These are phyloP conservation scores for Chelonia mydas DNA, from an alignment of 2,797 vertebrate genomes.

Conservation along the genomic window DNA sequence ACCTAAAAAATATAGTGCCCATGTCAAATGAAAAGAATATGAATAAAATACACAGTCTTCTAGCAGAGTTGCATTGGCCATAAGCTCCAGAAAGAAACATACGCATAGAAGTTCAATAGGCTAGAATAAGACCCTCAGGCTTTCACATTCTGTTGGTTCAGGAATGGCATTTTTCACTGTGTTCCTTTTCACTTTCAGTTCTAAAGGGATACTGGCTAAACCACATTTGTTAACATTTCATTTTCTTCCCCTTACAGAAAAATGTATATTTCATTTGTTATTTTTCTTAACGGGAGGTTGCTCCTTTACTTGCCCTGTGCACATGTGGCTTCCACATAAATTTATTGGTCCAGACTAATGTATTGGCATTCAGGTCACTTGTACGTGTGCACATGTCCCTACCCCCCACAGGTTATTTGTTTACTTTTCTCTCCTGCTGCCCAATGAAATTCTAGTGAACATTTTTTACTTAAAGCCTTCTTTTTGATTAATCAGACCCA, in stretches of 20 bases:
- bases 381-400: background rate
- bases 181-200: background rate
- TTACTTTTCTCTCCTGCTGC: background rate
- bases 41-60: conserved; percentile 10
- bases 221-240: background rate
- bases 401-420: background rate
- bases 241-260: background rate
- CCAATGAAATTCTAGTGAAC: background rate
- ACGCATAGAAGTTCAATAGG: background rate
- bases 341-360: background rate
- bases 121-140: background rate
- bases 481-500: background rate
- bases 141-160: background rate
- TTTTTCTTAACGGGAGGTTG: background rate
- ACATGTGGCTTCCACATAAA: background rate
- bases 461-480: conserved; percentile 1
- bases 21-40: background rate
- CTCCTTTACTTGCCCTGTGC: background rate
- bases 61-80: background rate
- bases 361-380: background rate
- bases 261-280: background rate
- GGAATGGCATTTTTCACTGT: background rate
- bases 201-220: background rate
- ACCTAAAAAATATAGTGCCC: background rate
- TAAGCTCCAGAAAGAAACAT: background rate